Base-by-base conservation (phyloP, 2,113 vertebrate genomes). In the Fulica atra region DNA sequence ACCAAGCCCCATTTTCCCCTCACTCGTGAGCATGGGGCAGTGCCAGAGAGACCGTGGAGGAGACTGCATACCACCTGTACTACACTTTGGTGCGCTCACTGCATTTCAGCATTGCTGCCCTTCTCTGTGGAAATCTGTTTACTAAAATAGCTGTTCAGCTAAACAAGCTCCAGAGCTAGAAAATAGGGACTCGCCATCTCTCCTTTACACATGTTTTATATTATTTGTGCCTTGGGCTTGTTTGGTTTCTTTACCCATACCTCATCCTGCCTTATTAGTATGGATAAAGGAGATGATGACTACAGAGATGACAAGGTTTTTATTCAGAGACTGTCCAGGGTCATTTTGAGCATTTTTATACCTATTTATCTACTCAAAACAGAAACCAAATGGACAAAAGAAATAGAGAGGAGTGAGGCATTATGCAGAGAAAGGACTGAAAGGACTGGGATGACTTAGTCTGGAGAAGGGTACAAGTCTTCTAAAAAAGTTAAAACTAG, bases 251-350 rank as follows among this genome's bases (percentile, higher is more conserved):
- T 86, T n/a, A 70, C 24, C 33, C 80, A 78, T 64, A 60, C 29
- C 38, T 89, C 65, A 81, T 81, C 48, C 38, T 89, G 33, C 17
- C 77, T 91, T 68, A 76, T 84, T 93, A 91, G 57, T 38, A 79
- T 64, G 56, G 56, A 56, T 79, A 84, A 92, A 71, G 38, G 18
- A 86, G 69, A 26, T 84, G 72, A 91, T 71, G 56, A 91, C 46
- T 81, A 74, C n/a, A 93, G 38, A 81, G 72, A 86, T 88, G 66
- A 71, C 50, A 78, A 89, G 33, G 54, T n/a, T 96, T 92, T 94
- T 90, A 33, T 81, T 78, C 64, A 81, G 71, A 74, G 86, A 68
- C 25, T 48, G 64, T 76, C 51, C 74, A 56, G 65, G 69, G 69
- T 8, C 11, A 74, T 92, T 91, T 78, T 84, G 42, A 93, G 20